These are phyloP conservation scores for Eulemur albifrons DNA, from an alignment of 2,797 vertebrate genomes.

Conservation along the genomic window DNA sequence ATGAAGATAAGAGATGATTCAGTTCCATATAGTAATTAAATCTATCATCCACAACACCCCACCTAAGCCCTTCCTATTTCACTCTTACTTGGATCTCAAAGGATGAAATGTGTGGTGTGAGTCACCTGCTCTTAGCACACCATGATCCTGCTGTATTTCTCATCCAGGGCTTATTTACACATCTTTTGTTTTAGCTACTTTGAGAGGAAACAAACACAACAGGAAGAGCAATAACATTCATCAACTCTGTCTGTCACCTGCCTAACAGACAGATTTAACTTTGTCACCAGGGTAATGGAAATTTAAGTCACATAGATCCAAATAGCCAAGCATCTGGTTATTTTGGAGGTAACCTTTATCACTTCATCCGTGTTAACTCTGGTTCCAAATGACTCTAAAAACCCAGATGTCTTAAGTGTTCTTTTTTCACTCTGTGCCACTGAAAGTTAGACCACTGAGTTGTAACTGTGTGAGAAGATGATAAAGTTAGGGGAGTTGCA, in stretches of 20 bases:
- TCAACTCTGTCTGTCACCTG: background rate
- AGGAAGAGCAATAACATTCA: background rate
- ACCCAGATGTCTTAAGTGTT: background rate
- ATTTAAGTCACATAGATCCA: background rate
- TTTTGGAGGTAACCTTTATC: background rate
- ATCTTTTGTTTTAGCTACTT: background rate
- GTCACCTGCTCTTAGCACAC: background rate
- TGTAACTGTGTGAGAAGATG: background rate
- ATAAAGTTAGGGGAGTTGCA: background rate
- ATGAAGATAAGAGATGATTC: background rate
- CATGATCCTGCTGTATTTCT: background rate
- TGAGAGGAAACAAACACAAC: background rate
- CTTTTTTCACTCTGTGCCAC: background rate
- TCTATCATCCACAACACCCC: background rate
- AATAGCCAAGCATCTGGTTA: background rate
- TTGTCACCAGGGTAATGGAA: background rate
- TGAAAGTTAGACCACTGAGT: background rate
- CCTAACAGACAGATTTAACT: background rate
- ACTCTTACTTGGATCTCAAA: background rate
- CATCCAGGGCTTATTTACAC: background rate
- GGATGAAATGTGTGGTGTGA: fast-evolving
- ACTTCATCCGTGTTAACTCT: background rate
- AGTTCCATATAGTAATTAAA: background rate
- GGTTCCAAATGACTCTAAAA: background rate
- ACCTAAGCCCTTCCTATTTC: background rate